A percentile compares a stretch with the other conserved stretches of the same genome.
Conservation (phyloP, 2,888 invertebrate genomes). For the Ochlodes sylvanus region DNA sequence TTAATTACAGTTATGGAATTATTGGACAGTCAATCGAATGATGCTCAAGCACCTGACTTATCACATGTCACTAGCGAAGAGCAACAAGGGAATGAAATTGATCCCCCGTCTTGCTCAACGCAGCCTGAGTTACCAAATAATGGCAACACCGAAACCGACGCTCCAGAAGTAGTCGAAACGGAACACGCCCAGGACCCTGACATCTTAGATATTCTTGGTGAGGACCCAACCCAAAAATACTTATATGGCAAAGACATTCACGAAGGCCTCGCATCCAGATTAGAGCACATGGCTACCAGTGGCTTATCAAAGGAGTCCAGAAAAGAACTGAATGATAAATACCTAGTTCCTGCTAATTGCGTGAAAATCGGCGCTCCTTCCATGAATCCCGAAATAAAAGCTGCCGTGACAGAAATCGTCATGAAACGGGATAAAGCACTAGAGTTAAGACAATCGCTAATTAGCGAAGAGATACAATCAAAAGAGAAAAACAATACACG, state of each 20-base stretch:
- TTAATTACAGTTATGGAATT: background rate
- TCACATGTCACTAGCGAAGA: background rate
- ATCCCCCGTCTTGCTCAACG: background rate
- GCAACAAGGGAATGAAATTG: background rate
- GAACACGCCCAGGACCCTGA: background rate
- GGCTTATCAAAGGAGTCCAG: background rate
- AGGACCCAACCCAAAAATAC: background rate
- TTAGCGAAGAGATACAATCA: background rate
- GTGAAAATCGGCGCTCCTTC: slow-evolving; percentile 15
- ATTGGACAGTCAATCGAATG: background rate
- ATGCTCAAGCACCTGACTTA: no score
- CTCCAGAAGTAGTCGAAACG: background rate
- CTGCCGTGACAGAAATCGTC: slow-evolving; percentile 10
- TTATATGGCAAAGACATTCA: background rate
- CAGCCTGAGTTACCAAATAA: no score
- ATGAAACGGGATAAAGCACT: slow-evolving; percentile 34
- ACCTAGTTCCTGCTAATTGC: background rate
- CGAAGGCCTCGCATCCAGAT: background rate
- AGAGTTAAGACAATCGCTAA: slow-evolving; percentile 9
- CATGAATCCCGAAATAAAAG: slow-evolving; percentile 29
- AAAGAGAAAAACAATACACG: slow-evolving; percentile 25
- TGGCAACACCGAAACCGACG: no score
- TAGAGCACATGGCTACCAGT: background rate
- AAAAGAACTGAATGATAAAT: background rate
- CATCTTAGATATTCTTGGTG: background rate